Evolutionary conservation across 1,140 invertebrate genomes (phyloP).

Genomic region (Trialeurodes vaporariorum): DNA sequence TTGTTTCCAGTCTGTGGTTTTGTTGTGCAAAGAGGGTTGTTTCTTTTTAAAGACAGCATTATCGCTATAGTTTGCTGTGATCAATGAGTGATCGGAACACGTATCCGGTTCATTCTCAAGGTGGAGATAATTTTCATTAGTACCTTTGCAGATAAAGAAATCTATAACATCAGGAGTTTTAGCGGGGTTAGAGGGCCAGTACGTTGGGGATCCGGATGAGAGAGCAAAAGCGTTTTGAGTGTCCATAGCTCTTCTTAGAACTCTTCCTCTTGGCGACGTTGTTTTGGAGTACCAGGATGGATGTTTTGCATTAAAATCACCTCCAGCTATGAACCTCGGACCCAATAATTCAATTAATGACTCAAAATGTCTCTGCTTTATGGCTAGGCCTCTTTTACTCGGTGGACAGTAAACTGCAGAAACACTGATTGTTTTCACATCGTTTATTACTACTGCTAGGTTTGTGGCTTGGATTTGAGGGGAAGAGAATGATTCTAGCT

Average conservation of each 20-base stretch:
- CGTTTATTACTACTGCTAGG: background rate
- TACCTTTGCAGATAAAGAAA: slow-evolving; percentile 10
- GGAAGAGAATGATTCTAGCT: background rate
- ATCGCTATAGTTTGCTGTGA: background rate
- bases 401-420: slow-evolving; percentile 17
- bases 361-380: background rate
- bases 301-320: slow-evolving; percentile 36
- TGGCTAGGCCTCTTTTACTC: background rate
- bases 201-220: slow-evolving; percentile 3
- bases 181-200: slow-evolving; percentile 7
- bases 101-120: background rate
- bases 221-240: background rate
- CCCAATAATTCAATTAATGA: slow-evolving; percentile 27
- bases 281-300: slow-evolving; percentile 32
- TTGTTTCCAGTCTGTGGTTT: background rate
- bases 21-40: background rate
- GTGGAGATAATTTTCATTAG: slow-evolving; percentile 4
- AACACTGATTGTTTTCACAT: background rate
- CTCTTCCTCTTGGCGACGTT: slow-evolving; percentile 26
- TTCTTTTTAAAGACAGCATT: background rate
- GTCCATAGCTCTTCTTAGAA: slow-evolving; percentile 10
- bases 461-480: background rate
- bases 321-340: slow-evolving; percentile 29
- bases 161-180: slow-evolving; percentile 11
- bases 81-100: background rate